Evolutionary conservation across 2,797 vertebrate species (phyloP), one percentile per base, ranked within the genome.

Genomic region (Sandelia bainsii): DNA sequence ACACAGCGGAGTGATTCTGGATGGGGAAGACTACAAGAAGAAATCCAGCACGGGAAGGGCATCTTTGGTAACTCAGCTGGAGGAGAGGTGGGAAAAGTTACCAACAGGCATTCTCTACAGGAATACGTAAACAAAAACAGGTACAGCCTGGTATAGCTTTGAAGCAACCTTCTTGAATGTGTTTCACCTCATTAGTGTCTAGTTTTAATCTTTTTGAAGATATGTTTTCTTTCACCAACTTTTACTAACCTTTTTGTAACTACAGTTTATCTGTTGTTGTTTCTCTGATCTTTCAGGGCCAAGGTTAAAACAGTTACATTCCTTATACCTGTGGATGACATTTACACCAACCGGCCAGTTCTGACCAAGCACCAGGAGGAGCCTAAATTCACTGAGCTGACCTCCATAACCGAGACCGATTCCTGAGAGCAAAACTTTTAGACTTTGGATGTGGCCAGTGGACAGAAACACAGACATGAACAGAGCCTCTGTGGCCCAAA

Each of bases 231-330:
- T 17, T 8, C 40, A 32, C 8, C 11, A 49, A 10, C n/a, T 13
- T 32, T 16, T 20, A 22, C 16, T 13, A 16, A 45, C 2, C 2
- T 46, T 27, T n/a, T 48, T 12, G 32, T 39, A 12, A 9, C 17
- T 3, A 8, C 2, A 40, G 11, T 34, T 11, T 60, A 5, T 63
- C 29, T 17, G 3, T n/a, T 53, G 1, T 66, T 25, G 12, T 71
- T 44, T 60, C 5, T 63, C 65, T 77, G 1, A 58, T 48, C 12
- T 84, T 91, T 45, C 74, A 99, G 98, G 89, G 85, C 92, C 75
- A 99, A 97, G 88, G 94, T 96, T 78, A 99, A 98, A 91, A 95
- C 96, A 0, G 96, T 99, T 62, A 96, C 95, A 16, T 99, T 99
- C 86, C 95, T 97, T 68, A 92, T 99, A 68, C 97, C 97, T 0